These are phyloP conservation scores for Erythrocebus patas DNA, from an alignment of 2,113 vertebrate genomes.

Conservation along the genomic window DNA sequence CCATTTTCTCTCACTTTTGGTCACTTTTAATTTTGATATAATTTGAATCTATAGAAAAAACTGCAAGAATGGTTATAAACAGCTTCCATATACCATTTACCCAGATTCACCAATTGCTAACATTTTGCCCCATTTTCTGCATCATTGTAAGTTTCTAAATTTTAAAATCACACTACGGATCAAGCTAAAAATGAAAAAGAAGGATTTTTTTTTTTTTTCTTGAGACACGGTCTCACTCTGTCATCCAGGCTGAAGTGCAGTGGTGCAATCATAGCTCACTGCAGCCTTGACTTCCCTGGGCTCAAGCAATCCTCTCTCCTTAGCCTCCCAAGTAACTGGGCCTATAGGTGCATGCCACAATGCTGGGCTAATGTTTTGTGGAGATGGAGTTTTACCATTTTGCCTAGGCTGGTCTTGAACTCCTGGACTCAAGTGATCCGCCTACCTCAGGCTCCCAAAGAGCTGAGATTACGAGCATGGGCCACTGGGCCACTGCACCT, in stretches of 20 bases:
- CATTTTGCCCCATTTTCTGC: neutral
- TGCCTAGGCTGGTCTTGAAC: too few relatives aligned
- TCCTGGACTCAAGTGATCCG: too few relatives aligned
- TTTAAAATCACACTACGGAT: neutral
- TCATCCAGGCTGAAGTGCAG: neutral
- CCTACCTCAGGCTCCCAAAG: too few relatives aligned
- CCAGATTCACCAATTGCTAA: neutral
- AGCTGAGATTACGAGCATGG: too few relatives aligned
- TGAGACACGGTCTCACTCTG: neutral
- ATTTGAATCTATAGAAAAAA: neutral
- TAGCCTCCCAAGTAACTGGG: too few relatives aligned
- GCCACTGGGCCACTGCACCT: too few relatives aligned
- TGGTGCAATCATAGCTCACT: too few relatives aligned
- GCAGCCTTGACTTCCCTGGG: too few relatives aligned
- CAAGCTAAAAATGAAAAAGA: neutral
- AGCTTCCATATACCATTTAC: neutral
- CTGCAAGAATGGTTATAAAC: neutral
- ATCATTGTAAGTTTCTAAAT: neutral
- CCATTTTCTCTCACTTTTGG: neutral
- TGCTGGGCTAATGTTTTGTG: too few relatives aligned
- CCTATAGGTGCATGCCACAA: too few relatives aligned
- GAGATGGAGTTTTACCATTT: too few relatives aligned
- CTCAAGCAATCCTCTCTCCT: too few relatives aligned
- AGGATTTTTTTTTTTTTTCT: neutral
- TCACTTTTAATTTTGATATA: slow-evolving; percentile 11